A percentile compares a stretch with the other conserved stretches of the same genome.
phyloP scores from a whole-genome alignment of 37 sponge, comb jelly and placozoan species.

The Ephydatia muelleri region DNA sequence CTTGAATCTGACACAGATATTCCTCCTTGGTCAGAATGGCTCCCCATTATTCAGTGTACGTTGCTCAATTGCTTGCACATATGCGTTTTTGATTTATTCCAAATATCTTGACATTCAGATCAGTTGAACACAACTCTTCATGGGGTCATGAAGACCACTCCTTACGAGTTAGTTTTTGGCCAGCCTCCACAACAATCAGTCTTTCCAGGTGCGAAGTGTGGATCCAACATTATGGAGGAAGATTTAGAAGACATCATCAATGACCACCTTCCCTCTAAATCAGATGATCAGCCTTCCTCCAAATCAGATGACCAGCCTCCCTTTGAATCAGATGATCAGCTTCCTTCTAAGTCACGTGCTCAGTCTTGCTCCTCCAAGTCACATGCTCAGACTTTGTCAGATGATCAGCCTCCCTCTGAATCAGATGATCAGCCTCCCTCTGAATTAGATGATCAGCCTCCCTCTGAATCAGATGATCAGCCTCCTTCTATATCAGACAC shows the following conservation, averaged over 20 bases:
- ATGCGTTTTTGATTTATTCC: neutral
- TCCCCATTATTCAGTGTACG: constrained; percentile 24
- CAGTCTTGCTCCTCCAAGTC: too few relatives aligned
- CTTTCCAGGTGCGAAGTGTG: constrained; percentile 26
- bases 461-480: too few relatives aligned
- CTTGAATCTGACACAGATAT: constrained; percentile 15
- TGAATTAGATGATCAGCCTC: too few relatives aligned
- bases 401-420: too few relatives aligned
- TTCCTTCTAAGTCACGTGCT: too few relatives aligned
- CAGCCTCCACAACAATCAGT: constrained; percentile 40
- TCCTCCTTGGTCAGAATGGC: constrained; percentile 23
- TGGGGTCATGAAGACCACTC: constrained; percentile 38
- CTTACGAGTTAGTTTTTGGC: constrained; percentile 56
- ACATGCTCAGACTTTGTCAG: too few relatives aligned
- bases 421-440: too few relatives aligned
- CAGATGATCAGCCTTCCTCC: too few relatives aligned
- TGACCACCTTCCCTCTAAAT: neutral
- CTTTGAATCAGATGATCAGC: too few relatives aligned
- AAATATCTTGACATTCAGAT: constrained; percentile 10
- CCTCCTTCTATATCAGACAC: too few relatives aligned
- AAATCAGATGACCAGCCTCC: too few relatives aligned
- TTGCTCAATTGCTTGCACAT: neutral
- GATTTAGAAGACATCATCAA: constrained; percentile 37
- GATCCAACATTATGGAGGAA: constrained; percentile 24
- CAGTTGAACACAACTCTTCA: constrained; percentile 45